Percentiles rank a stretch among this genome's conserved stretches.
phyloP scores from a whole-genome alignment of 2,113 vertebrate genomes.

The Eulacestoma nigropectus region DNA sequence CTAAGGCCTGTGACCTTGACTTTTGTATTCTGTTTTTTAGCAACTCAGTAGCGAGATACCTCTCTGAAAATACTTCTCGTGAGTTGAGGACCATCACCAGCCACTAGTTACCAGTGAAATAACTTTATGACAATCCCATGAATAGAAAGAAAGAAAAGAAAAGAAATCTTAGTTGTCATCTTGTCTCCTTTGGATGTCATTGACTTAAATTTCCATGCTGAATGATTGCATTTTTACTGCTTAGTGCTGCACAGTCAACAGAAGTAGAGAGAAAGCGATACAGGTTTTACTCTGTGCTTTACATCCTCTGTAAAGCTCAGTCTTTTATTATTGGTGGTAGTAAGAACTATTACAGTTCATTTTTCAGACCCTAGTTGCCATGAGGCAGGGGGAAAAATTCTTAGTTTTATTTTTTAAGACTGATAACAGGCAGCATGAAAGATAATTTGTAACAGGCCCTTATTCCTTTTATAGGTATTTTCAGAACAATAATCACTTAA shows the following conservation, averaged over 20 bases:
- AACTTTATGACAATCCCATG: not conserved
- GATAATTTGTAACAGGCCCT: not conserved
- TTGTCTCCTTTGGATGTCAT: not conserved
- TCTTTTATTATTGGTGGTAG: not conserved
- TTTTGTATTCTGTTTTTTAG: not conserved
- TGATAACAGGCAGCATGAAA: not conserved
- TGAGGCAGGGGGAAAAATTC: accelerated
- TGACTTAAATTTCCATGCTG: not conserved
- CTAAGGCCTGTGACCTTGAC: not conserved
- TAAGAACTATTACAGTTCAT: not conserved
- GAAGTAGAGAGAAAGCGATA: not conserved
- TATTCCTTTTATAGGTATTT: not conserved
- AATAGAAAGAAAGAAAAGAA: not conserved
- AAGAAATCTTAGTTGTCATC: not conserved
- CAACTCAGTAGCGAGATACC: not conserved
- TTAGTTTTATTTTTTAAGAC: not conserved
- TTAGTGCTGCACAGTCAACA: not conserved
- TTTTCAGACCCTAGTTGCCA: not conserved
- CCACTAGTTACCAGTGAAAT: not conserved
- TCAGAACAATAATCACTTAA: not conserved
- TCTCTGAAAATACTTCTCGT: not conserved
- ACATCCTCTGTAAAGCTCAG: not conserved
- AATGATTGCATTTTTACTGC: not conserved
- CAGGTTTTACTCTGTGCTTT: not conserved
- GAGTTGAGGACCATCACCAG: not conserved